Evolutionary conservation across 2,113 vertebrate genomes (phyloP).

Genomic region (Aix galericulata): DNA sequence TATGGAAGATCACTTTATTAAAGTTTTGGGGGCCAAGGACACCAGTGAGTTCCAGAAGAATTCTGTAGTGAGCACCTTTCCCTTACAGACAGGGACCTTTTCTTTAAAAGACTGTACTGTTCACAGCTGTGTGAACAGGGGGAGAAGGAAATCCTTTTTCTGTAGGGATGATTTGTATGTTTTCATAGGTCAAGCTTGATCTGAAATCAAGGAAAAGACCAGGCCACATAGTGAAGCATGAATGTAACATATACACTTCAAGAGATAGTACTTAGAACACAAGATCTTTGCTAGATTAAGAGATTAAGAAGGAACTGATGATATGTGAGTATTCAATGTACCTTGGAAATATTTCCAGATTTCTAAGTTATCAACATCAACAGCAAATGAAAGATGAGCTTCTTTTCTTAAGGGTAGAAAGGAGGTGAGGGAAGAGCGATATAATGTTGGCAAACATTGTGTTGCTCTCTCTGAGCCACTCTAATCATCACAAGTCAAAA

Average conservation of each 20-base stretch:
- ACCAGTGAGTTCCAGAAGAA: not conserved
- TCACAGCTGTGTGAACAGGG: not conserved
- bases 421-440: not conserved
- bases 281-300: not conserved
- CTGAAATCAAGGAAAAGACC: not conserved
- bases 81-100: not conserved
- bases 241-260: not conserved
- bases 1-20: not conserved
- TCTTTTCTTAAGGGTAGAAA: not conserved
- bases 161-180: not conserved
- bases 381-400: not conserved
- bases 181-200: not conserved
- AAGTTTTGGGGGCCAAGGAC: not conserved
- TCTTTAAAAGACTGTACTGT: not conserved
- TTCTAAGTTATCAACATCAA: not conserved
- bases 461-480: conserved; percentile 11
- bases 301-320: not conserved
- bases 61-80: not conserved
- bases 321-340: not conserved
- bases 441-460: conserved; percentile 4
- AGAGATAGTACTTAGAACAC: not conserved
- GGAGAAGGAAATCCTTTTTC: not conserved
- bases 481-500: conserved; percentile 50
- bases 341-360: not conserved
- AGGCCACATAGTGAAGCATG: not conserved